These are phyloP conservation scores for Penaeus vannamei DNA, from an alignment of 1,140 invertebrate species.

Conservation along the genomic window DNA sequence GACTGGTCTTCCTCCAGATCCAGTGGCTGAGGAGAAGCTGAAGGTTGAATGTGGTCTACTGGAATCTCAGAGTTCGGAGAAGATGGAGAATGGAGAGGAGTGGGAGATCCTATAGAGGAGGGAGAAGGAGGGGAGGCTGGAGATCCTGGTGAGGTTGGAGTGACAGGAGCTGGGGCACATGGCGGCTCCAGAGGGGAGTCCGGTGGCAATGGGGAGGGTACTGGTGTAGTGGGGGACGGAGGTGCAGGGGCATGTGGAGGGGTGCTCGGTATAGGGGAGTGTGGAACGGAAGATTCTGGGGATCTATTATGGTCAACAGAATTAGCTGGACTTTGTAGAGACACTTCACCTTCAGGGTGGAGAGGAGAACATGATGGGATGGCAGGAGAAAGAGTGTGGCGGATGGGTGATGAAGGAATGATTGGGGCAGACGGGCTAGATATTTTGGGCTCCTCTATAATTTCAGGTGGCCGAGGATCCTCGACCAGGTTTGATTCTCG, in stretches of 20 bases:
- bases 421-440: constrained; percentile 18
- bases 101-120: constrained; percentile 55
- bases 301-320: constrained; percentile 49
- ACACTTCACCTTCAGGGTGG: constrained; percentile 28
- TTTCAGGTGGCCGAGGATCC: constrained; percentile 31
- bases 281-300: constrained; percentile 45
- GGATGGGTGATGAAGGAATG: background rate
- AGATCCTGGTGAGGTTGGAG: constrained; percentile 62
- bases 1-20: constrained; percentile 40
- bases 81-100: constrained; percentile 41
- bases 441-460: constrained; percentile 62
- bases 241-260: constrained; percentile 59
- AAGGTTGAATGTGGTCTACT: constrained; percentile 7
- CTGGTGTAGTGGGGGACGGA: constrained; percentile 53
- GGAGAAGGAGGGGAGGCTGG: constrained; percentile 56
- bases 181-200: constrained; percentile 66
- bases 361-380: constrained; percentile 36
- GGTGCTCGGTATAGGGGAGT: constrained; percentile 51
- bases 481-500: constrained; percentile 45
- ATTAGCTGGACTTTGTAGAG: constrained; percentile 52
- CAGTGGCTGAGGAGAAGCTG: constrained; percentile 33
- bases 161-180: constrained; percentile 65
- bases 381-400: constrained; percentile 14
- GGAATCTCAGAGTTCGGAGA: constrained; percentile 48
- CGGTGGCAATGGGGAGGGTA: constrained; percentile 50